phyloP scores from a whole-genome alignment of 2,888 invertebrate species.

The Oligia strigilis region DNA sequence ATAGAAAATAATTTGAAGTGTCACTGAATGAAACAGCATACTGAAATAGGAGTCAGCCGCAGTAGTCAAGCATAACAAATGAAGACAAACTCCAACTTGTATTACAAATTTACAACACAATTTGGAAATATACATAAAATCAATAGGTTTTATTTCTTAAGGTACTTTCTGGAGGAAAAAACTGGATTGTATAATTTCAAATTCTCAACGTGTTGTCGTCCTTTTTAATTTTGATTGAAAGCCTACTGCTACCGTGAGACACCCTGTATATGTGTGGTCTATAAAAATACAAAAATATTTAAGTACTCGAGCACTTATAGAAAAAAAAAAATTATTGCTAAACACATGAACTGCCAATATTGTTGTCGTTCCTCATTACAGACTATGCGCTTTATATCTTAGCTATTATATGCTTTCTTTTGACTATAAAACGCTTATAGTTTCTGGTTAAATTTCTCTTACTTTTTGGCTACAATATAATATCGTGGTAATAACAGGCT shows the following conservation, averaged over 20 bases:
- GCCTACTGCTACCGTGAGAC: not conserved
- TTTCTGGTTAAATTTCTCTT: not conserved
- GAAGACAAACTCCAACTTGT: not conserved
- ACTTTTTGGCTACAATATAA: constrained; percentile 15
- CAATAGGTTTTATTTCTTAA: not conserved
- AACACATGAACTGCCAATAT: constrained; percentile 8
- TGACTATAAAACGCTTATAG: constrained; percentile 19
- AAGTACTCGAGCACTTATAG: not conserved
- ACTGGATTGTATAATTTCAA: not conserved
- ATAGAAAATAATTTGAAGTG: not conserved
- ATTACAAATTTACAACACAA: not conserved
- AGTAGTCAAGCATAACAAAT: not conserved
- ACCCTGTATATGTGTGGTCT: constrained; percentile 5
- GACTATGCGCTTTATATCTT: constrained; percentile 25
- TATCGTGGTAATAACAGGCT: constrained; percentile 51
- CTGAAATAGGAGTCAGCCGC: not conserved
- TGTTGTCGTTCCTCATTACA: constrained; percentile 1
- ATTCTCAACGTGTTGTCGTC: not conserved
- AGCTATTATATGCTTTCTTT: constrained; percentile 14
- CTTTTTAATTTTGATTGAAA: not conserved
- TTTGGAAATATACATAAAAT: not conserved
- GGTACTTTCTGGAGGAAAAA: not conserved
- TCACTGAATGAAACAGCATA: not conserved
- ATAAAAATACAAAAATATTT: not conserved
- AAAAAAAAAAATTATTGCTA: not conserved